Conservation (phyloP, 2,888 invertebrate species). For the Campoplex capitator region DNA sequence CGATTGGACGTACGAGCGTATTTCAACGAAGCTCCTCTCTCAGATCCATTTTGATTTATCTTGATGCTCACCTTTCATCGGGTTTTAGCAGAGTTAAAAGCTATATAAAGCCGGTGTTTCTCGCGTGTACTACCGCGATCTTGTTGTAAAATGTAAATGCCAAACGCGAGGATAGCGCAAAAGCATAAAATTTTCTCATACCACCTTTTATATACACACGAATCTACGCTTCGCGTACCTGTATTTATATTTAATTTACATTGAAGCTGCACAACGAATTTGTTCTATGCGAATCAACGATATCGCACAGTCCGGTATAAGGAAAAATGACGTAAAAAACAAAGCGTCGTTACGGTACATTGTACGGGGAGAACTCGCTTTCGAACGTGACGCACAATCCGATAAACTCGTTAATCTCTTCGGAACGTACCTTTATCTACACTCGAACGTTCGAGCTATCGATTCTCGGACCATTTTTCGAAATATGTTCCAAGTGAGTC, state of each 20-base stretch:
- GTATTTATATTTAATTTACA: conserved; percentile 47
- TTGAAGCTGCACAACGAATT: conserved; percentile 45
- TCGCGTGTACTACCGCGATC: conserved; percentile 54
- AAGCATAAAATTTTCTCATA: conserved; percentile 52
- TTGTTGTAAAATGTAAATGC: conserved; percentile 59
- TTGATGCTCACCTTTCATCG: conserved; percentile 60
- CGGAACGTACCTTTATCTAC: conserved; percentile 59
- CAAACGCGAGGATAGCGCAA: conserved; percentile 41
- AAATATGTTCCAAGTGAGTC: conserved; percentile 32
- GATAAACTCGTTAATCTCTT: conserved; percentile 65
- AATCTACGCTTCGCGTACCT: not conserved
- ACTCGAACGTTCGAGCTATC: conserved; percentile 40
- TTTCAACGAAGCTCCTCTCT: conserved; percentile 25
- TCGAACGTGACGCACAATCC: conserved; percentile 64
- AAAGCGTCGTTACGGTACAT: conserved; percentile 18
- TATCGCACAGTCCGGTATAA: conserved; percentile 16
- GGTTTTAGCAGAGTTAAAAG: conserved; percentile 32
- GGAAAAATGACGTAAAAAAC: not conserved
- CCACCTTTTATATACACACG: not conserved
- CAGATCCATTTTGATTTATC: conserved; percentile 61
- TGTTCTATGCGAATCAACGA: conserved; percentile 49
- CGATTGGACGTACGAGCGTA: conserved; percentile 32
- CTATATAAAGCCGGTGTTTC: conserved; percentile 52
- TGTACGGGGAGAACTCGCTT: conserved; percentile 27
- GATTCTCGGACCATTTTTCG: conserved; percentile 14